Conservation (phyloP, 1,140 invertebrate genomes). For the Neuroterus valhalla region DNA sequence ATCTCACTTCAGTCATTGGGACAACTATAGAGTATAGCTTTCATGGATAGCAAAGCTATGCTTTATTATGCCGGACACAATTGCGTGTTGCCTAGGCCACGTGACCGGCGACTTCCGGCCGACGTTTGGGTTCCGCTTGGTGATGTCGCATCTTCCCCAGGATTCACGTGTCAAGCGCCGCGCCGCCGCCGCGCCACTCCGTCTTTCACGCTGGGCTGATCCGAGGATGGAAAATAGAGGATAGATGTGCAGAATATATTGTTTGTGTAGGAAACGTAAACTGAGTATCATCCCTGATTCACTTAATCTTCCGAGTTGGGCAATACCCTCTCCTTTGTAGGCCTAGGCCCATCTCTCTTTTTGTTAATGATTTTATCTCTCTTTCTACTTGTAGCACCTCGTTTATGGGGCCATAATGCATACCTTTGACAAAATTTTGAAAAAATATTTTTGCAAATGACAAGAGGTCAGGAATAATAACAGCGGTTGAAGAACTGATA, state of each 20-base stretch:
- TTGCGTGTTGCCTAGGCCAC: constrained; percentile 72
- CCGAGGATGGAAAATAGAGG: constrained; percentile 15
- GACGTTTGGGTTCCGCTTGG: constrained; percentile 59
- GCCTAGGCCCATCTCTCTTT: too few species aligned
- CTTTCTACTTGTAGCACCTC: too few species aligned
- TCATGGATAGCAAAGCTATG: constrained; percentile 54
- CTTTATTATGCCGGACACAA: constrained; percentile 72
- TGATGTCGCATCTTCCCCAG: constrained; percentile 59
- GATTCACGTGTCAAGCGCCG: constrained; percentile 49
- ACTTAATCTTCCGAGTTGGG: constrained; percentile 19
- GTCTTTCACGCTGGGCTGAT: constrained; percentile 31
- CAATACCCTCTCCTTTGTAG: constrained; percentile 36
- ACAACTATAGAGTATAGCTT: constrained; percentile 45
- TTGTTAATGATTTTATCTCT: too few species aligned
- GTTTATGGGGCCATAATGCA: neutral
- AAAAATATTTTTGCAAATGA: too few species aligned
- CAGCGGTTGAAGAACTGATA: too few species aligned
- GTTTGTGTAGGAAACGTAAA: constrained; percentile 27
- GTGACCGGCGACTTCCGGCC: constrained; percentile 70
- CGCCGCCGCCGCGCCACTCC: constrained; percentile 44
- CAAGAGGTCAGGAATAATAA: too few species aligned
- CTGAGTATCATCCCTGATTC: constrained; percentile 27
- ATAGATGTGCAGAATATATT: constrained; percentile 16
- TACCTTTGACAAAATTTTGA: too few species aligned
- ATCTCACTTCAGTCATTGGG: constrained; percentile 49